A percentile compares a stretch with the other conserved stretches of the same genome.
Evolutionary conservation across 2,888 invertebrate genomes (phyloP).

Genomic region (Phyllotreta striolata): DNA sequence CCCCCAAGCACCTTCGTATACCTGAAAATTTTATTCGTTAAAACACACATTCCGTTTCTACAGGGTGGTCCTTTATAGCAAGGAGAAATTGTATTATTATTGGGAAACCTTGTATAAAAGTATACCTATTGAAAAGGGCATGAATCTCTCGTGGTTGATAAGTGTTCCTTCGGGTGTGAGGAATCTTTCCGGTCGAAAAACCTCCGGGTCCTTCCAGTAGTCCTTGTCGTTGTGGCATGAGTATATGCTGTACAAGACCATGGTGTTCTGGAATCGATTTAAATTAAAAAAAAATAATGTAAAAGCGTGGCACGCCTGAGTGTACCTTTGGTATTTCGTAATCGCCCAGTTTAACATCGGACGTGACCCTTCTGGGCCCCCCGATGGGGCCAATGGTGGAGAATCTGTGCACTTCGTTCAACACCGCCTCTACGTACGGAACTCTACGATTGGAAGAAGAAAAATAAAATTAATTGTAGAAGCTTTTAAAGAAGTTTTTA

Average conservation of each 20-base stretch:
- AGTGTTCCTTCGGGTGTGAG: slow-evolving; percentile 58
- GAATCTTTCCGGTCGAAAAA: slow-evolving; percentile 72
- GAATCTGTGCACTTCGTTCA: slow-evolving; percentile 64
- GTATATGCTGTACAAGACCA: slow-evolving; percentile 54
- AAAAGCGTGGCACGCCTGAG: not conserved
- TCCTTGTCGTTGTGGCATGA: slow-evolving; percentile 66
- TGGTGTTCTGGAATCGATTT: slow-evolving; percentile 51
- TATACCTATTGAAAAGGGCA: slow-evolving; percentile 60
- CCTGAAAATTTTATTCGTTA: slow-evolving; percentile 58
- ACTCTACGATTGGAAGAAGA: slow-evolving; percentile 54
- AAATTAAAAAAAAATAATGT: not conserved
- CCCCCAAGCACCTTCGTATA: slow-evolving; percentile 71
- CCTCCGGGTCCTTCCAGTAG: slow-evolving; percentile 69
- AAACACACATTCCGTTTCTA: no score
- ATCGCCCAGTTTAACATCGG: slow-evolving; percentile 64
- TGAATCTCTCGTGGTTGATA: slow-evolving; percentile 50
- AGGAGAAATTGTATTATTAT: not conserved
- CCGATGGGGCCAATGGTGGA: slow-evolving; percentile 62
- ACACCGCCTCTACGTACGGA: slow-evolving; percentile 65
- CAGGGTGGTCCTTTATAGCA: no score
- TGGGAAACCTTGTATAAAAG: not conserved
- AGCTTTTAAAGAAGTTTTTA: not conserved
- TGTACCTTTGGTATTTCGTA: slow-evolving; percentile 62
- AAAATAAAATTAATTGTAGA: not conserved
- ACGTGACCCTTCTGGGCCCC: slow-evolving; percentile 64